phyloP scores from a whole-genome alignment of 2,888 invertebrate genomes.

The Acronicta leporina region DNA sequence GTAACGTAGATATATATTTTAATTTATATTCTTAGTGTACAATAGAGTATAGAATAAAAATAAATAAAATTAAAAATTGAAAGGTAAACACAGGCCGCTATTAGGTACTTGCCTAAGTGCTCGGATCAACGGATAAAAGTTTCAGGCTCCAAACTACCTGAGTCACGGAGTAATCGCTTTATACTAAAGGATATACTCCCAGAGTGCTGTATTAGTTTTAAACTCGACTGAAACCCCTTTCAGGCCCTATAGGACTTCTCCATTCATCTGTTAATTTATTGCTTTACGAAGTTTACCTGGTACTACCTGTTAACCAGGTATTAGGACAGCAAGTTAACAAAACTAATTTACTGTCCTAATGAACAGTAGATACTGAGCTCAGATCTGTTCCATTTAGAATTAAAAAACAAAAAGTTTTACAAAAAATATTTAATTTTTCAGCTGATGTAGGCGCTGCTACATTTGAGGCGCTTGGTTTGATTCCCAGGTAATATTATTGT shows the following conservation, averaged over 20 bases:
- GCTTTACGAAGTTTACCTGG: background rate
- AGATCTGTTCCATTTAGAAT: too few species aligned
- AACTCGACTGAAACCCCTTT: conserved; percentile 31
- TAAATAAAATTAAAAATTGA: too few species aligned
- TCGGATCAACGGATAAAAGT: conserved; percentile 48
- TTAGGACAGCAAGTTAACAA: too few species aligned
- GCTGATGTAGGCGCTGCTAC: too few species aligned
- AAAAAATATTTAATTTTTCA: too few species aligned
- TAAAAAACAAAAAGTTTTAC: too few species aligned
- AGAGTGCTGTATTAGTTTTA: conserved; percentile 38
- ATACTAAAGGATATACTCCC: conserved; percentile 33
- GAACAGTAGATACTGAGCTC: too few species aligned
- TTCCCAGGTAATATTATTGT: too few species aligned
- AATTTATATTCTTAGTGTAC: too few species aligned
- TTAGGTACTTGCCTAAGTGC: conserved; percentile 13
- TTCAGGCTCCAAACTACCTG: conserved; percentile 39
- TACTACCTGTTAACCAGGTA: background rate
- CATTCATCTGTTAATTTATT: conserved; percentile 2
- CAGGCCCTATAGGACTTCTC: conserved; percentile 8
- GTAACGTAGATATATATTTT: too few species aligned
- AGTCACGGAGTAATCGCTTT: conserved; percentile 25
- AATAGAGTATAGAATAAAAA: too few species aligned
- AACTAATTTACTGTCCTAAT: background rate
- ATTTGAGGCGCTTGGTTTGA: too few species aligned
- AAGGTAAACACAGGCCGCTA: conserved; percentile 8